phyloP scores from a whole-genome alignment of 2,888 invertebrate genomes.

The Caenorhabditis wallacei region DNA sequence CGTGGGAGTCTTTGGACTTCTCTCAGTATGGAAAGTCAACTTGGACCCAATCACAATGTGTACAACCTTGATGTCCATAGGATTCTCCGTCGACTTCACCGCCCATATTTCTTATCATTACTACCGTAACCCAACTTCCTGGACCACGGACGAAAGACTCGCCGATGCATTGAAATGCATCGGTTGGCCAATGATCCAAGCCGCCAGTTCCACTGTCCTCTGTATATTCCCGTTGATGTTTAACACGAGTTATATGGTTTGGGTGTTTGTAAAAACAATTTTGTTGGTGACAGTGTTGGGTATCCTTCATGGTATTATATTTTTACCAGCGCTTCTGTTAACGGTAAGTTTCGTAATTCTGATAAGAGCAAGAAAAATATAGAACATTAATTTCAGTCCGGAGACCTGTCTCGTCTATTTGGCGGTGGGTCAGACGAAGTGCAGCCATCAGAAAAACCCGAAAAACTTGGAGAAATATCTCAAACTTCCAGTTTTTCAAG shows the following conservation, averaged over 20 bases:
- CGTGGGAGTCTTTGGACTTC: constrained; percentile 76
- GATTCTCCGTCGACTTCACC: constrained; percentile 74
- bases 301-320: constrained; percentile 75
- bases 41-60: constrained; percentile 79
- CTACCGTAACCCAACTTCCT: constrained; percentile 73
- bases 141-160: constrained; percentile 72
- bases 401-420: constrained; percentile 41
- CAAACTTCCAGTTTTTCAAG: constrained; percentile 57
- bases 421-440: neutral
- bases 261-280: constrained; percentile 76
- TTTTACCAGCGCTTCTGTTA: constrained; percentile 75
- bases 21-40: constrained; percentile 76
- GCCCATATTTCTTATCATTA: constrained; percentile 78
- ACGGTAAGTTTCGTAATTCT: constrained; percentile 57
- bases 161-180: constrained; percentile 76
- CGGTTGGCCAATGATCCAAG: constrained; percentile 80
- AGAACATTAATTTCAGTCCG: constrained; percentile 31
- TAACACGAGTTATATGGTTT: constrained; percentile 75
- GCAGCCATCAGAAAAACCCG: neutral
- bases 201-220: constrained; percentile 73
- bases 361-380: neutral
- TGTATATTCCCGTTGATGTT: constrained; percentile 73
- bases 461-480: constrained; percentile 43
- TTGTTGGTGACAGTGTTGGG: constrained; percentile 74
- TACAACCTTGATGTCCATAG: constrained; percentile 75